Conservation (phyloP, 2,113 vertebrate genomes). For the Cottus gobio region DNA sequence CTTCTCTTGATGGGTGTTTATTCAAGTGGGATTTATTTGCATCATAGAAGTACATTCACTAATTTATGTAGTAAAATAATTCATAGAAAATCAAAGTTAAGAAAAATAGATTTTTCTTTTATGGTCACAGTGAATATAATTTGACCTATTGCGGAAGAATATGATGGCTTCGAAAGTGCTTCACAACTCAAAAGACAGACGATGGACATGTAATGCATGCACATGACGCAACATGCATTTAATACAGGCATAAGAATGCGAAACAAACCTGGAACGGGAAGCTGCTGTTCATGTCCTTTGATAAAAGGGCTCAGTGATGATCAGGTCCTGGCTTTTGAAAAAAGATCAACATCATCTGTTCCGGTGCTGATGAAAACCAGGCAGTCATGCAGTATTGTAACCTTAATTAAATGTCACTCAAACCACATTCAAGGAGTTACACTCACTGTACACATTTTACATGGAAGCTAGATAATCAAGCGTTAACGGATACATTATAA, state of each 20-base stretch:
- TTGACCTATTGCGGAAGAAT: conserved; percentile 78
- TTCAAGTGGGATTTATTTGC: conserved; percentile 74
- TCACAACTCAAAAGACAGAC: conserved; percentile 53
- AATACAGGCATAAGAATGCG: conserved; percentile 33
- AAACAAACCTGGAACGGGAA: conserved; percentile 38
- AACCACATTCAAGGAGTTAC: conserved; percentile 42
- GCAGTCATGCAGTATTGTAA: conserved; percentile 60
- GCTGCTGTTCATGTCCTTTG: conserved; percentile 29
- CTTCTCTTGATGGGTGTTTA: conserved; percentile 42
- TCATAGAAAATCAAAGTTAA: conserved; percentile 77
- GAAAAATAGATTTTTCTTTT: conserved; percentile 77
- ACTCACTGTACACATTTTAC: conserved; percentile 67
- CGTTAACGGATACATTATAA: conserved; percentile 51
- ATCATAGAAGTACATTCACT: conserved; percentile 72
- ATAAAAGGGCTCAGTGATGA: conserved; percentile 27
- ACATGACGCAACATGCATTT: conserved; percentile 58
- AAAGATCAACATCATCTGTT: conserved; percentile 8
- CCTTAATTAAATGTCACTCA: conserved; percentile 22
- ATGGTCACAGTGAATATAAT: conserved; percentile 79
- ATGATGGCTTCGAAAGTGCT: conserved; percentile 71
- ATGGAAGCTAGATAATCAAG: conserved; percentile 62
- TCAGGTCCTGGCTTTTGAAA: conserved; percentile 8
- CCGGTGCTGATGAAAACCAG: conserved; percentile 37
- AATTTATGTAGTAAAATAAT: conserved; percentile 80
- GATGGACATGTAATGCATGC: conserved; percentile 57